These are phyloP conservation scores for Scalopus aquaticus DNA, from an alignment of 2,113 vertebrate species.

Conservation along the genomic window DNA sequence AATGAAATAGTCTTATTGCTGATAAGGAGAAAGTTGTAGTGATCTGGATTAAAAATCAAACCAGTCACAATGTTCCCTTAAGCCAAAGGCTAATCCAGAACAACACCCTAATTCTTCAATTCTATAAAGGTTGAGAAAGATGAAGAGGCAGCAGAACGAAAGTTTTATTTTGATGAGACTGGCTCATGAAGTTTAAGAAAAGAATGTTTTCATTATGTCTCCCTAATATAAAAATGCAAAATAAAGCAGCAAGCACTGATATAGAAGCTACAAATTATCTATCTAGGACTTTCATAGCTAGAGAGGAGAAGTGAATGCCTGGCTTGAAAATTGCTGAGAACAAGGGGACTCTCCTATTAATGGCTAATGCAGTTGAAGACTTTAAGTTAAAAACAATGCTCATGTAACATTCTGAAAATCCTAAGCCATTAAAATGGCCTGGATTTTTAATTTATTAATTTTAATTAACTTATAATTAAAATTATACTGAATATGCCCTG, in stretches of 20 bases:
- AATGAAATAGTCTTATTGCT: no score
- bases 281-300: not conserved
- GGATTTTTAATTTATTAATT: no score
- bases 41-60: not conserved
- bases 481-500: not conserved
- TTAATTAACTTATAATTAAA: no score
- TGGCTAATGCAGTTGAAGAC: not conserved
- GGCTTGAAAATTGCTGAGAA: not conserved
- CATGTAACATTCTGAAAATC: not conserved
- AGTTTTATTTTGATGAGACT: not conserved
- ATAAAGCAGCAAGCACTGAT: not conserved
- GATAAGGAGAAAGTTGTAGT: not conserved
- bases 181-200: not conserved
- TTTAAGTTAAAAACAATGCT: not conserved
- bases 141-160: not conserved
- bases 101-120: not conserved
- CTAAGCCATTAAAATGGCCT: not conserved
- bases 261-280: not conserved
- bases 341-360: not conserved
- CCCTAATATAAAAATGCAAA: not conserved
- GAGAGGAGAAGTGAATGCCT: not conserved
- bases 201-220: not conserved
- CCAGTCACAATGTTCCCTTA: not conserved
- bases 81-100: not conserved
- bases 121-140: not conserved